Base-by-base conservation (phyloP, 2,113 vertebrate species). In the Thalassoma bifasciatum region DNA sequence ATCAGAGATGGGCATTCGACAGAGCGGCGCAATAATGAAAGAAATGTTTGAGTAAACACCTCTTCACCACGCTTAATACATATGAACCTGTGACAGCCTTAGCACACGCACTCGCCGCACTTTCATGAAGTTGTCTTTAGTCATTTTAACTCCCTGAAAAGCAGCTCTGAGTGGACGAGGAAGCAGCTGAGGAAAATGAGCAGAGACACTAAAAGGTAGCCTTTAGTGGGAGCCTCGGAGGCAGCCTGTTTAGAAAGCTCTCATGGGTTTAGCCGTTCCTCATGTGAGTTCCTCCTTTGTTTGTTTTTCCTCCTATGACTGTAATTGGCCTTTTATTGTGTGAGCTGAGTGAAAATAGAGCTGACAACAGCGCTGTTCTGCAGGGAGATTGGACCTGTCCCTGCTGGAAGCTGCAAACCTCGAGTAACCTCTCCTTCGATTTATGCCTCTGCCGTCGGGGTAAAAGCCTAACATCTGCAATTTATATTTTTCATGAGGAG, bases 311-410 rank as follows among this genome's bases (percentile, higher is more conserved):
- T 54, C 11, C 65, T 26, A 0, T 60, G 67, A 81, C 72, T 38
- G 49, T 87, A 79, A 87, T 77, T 72, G 85, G 75, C 63, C 66
- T 82, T 82, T 82, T 63, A 72, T 62, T 37, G 66, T 44, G 50
- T 2, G 23, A 72, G 63, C 1, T 10, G 44, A 76, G 63, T 21
- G 16, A 64, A 84, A 87, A 61, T 66, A 38, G 71, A 77, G 30
- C 22, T 52, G 69, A 77, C 62, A 66, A 1, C 10, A 9, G 17
- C 2, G 21, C 19, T 11, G 66, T 50, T 81, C 52, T 19, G 34
- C 68, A 22, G 53, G 47, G 22, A 4, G 50, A 57, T 19, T 1
- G 38, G 21, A 72, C 74, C 59, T 22, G 46, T 53, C 26, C 52
- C 70, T 44, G 57, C 40, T 67, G 14, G 24, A 62, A 0, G 49